Evolutionary conservation across 1,140 invertebrate species (phyloP).

Genomic region (Caenorhabditis elegans): DNA sequence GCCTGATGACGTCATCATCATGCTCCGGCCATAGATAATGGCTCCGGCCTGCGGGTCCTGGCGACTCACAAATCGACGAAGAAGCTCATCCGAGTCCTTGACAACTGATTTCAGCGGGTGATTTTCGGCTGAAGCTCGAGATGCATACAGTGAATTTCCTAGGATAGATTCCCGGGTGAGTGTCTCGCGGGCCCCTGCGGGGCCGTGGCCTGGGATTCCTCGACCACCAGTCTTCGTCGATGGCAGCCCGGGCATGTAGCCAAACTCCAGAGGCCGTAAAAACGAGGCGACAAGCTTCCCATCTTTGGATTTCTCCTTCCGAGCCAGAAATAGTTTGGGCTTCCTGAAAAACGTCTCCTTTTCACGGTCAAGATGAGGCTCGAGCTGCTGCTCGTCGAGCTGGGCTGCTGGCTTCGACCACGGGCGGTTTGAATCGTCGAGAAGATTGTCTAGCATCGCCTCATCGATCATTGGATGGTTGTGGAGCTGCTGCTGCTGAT

Average conservation of each 20-base stretch:
- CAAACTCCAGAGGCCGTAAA: not conserved
- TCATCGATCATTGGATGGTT: not conserved
- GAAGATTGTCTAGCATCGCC: not conserved
- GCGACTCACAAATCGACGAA: not conserved
- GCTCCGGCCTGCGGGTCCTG: not conserved
- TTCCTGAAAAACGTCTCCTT: slow-evolving; percentile 11
- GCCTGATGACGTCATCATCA: not conserved
- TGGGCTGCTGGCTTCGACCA: not conserved
- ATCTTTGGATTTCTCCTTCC: not conserved
- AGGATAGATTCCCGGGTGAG: not conserved
- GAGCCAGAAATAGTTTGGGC: slow-evolving; percentile 3
- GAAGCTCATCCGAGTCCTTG: slow-evolving; percentile 4
- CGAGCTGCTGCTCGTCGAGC: not conserved
- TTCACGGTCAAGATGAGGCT: not conserved
- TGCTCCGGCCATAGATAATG: not conserved
- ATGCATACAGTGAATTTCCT: not conserved
- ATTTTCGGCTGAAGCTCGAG: not conserved
- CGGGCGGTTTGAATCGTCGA: not conserved
- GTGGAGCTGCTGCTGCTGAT: not conserved
- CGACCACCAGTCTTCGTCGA: not conserved
- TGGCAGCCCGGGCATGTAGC: not conserved
- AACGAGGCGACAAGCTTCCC: not conserved
- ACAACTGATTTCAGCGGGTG: too few species aligned
- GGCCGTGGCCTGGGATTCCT: too few species aligned
- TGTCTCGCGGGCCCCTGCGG: too few species aligned